Base-by-base conservation (phyloP, 2,113 vertebrate species). In the Mirounga angustirostris region DNA sequence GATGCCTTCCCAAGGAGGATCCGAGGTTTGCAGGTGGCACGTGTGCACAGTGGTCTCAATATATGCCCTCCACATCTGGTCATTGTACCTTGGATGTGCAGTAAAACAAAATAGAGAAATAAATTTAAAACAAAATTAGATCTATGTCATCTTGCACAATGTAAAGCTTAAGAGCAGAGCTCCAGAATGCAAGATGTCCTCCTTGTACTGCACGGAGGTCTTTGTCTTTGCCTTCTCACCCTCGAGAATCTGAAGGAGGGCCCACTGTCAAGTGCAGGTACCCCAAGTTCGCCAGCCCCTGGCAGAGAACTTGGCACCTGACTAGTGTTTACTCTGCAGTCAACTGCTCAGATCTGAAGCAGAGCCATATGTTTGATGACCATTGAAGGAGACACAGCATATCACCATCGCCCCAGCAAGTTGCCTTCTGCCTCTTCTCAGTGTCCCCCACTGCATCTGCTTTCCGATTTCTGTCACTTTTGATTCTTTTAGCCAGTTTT, bases 361-460 rank as follows among this genome's bases (percentile, higher is more conserved):
- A 65, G 59, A 46, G 87, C 69, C 28, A 1, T 3, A 0, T 15
- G 7, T 69, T 28, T 81, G n/a, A 61, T 0, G 5, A 73, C 78
- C 50, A 18, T 5, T 0, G 9, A 84, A 19, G 28, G 63, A 86
- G 63, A 52, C 2, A 6, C 3, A 14, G 61, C 58, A 11, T 26
- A 1, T 56, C 8, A 1, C 73, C 19, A 1, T 21, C 0, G 1
- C 5, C 22, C 43, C 24, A 5, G 21, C 5, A 19, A 19, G 87
- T 84, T 26, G 15, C 59, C 36, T 24, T 67, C 5, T 46, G 7
- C 50, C 36, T 36, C 36, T n/a, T 13, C 36, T 43, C 67, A 43
- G 10, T 15, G 54, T n/a, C 11, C 11, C 16, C 15, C 2, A 16
- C 14, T 8, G 2, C 50, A 8, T 16, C 30, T 33, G 2, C 71